Evolutionary conservation across 2,888 invertebrate species (phyloP), one percentile per base, ranked within the genome.

Genomic region (Drosophila dives): DNA sequence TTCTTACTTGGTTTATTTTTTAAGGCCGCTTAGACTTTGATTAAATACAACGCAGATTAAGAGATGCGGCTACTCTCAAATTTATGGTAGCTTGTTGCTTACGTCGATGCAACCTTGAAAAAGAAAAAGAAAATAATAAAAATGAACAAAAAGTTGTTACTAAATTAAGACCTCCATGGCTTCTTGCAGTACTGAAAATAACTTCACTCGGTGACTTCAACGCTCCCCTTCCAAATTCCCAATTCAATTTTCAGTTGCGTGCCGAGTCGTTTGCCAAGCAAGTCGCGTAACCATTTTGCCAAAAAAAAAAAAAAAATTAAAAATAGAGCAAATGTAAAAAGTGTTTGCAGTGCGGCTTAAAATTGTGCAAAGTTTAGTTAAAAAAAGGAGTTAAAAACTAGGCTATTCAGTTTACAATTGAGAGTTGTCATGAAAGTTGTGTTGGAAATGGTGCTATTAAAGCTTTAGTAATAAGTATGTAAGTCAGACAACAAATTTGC

Each of bases 11-110:
- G 7, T 1, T 12, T 12, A 45, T 20, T 12, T 20, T 20, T 10
- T 8, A 10, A 51, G 72, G 64, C 54, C 72, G 72, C 64, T 78
- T 80, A 68, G 78, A 78, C 75, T 82, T 76, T 82, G 70, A 80
- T 80, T 73, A 73, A 69, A 78, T 67, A 68, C 59, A 60, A 59
- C 65, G 53, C 38, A 56, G 45, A 59, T 61, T 58, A 15, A 54
- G 51, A 64, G 54, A 56, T 55, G 54, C 26, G 59, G 36, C 65
- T 53, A 56, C 55, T 71, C 32, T 51, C 50, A 54, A 59, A 61
- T 45, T 49, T 38, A 34, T 59, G 15, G 20, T 38, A 42, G 53
- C 40, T 53, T 66, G 26, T 3, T 40, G 36, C 36, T 32, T 34
- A 49, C 36, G 36, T 23, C 48, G 36, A 48, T 34, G 56, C 63